A percentile compares a stretch with the other conserved stretches of the same genome.
Conservation (phyloP, 2,797 vertebrate species). For the Hydrophis major region DNA sequence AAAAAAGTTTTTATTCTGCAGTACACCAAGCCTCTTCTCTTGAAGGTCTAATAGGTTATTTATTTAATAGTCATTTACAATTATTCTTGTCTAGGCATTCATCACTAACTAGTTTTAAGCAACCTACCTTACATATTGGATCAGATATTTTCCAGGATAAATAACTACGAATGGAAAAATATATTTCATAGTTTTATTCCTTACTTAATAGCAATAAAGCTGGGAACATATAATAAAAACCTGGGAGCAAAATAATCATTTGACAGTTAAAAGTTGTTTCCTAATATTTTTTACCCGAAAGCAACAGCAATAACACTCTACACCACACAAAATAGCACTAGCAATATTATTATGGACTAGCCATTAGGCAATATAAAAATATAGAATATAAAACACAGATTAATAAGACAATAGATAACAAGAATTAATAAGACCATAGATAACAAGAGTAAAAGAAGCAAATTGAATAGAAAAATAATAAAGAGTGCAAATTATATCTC, state of each 20-base stretch:
- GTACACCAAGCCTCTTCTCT: conserved; percentile 9
- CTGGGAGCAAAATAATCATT: not conserved
- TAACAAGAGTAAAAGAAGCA: not conserved
- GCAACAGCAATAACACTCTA: not conserved
- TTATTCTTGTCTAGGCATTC: not conserved
- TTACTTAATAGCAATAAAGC: not conserved
- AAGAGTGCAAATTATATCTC: not conserved
- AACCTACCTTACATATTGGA: not conserved
- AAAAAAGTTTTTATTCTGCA: not conserved
- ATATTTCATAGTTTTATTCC: not conserved
- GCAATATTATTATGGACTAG: not conserved
- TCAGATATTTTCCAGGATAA: not conserved
- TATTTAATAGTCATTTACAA: not conserved
- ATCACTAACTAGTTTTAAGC: not conserved
- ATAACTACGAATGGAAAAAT: not conserved
- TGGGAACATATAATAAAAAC: not conserved
- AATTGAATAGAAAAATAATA: not conserved
- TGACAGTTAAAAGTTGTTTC: not conserved
- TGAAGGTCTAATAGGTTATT: not conserved
- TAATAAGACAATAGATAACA: not conserved
- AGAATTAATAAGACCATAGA: not conserved
- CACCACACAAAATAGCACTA: not conserved
- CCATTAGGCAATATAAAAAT: not conserved
- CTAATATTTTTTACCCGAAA: not conserved
- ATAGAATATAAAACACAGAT: not conserved